phyloP scores from a whole-genome alignment of 1,140 invertebrate genomes.

The Adoxophyes honmai region DNA sequence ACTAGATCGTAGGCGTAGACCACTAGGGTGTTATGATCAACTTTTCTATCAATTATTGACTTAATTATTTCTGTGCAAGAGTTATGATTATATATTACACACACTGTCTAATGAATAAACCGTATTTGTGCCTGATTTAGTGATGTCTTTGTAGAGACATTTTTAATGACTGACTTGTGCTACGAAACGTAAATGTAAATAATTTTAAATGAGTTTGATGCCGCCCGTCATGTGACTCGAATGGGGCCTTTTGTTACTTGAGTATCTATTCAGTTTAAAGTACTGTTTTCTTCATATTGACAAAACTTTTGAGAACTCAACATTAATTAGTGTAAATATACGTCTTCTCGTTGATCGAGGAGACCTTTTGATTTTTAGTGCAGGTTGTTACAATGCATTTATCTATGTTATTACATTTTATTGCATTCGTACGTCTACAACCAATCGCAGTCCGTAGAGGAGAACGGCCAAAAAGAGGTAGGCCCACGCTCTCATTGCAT shows the following conservation, averaged over 20 bases:
- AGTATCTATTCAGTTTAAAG: conserved; percentile 58
- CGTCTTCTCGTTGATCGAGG: conserved; percentile 55
- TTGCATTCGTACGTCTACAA: conserved; percentile 76
- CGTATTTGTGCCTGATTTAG: conserved; percentile 71
- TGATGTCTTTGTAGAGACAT: conserved; percentile 74
- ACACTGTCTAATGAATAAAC: conserved; percentile 60
- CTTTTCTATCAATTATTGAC: conserved; percentile 71
- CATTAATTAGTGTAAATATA: conserved; percentile 56
- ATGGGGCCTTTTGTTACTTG: conserved; percentile 67
- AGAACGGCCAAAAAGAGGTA: conserved; percentile 74
- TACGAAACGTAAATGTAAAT: conserved; percentile 72
- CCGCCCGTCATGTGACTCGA: conserved; percentile 63
- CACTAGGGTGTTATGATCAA: conserved; percentile 74
- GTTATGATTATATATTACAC: conserved; percentile 65
- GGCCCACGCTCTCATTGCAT: conserved; percentile 55
- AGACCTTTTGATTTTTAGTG: conserved; percentile 62
- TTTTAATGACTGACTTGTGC: conserved; percentile 63
- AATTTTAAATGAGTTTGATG: conserved; percentile 61
- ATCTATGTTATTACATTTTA: conserved; percentile 75
- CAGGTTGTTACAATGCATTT: conserved; percentile 72
- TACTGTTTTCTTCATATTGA: conserved; percentile 62
- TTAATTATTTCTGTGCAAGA: conserved; percentile 73
- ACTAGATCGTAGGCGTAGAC: conserved; percentile 73
- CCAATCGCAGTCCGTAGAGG: conserved; percentile 76
- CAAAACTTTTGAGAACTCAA: conserved; percentile 57